Evolutionary conservation across 2,888 invertebrate genomes (phyloP).

Genomic region (Sphecodes monilicornis): DNA sequence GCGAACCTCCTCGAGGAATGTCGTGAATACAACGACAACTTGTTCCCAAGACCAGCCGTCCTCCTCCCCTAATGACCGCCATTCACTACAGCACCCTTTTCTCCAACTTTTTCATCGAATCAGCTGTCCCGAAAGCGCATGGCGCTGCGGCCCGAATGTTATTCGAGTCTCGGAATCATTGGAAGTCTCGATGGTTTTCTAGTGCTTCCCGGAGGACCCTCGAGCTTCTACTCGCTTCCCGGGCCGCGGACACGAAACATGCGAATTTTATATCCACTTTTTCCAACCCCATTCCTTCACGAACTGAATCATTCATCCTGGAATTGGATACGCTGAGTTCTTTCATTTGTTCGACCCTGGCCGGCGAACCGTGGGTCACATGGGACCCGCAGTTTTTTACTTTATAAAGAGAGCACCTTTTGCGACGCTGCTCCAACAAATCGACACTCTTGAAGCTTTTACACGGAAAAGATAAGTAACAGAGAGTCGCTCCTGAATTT

Average conservation of each 20-base stretch:
- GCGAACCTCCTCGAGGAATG: conserved; percentile 25
- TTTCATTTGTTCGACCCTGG: not conserved
- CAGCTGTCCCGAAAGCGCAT: conserved; percentile 9
- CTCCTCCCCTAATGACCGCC: conserved; percentile 24
- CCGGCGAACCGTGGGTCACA: not conserved
- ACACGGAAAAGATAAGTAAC: not conserved
- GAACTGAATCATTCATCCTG: not conserved
- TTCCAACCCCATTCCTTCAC: not conserved
- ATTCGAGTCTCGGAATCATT: conserved; percentile 31
- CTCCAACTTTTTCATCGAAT: conserved; percentile 19
- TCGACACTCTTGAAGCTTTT: not conserved
- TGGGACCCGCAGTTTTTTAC: not conserved
- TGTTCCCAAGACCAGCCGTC: not conserved
- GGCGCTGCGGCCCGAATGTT: not conserved
- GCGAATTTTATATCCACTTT: conserved; percentile 10
- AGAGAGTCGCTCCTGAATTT: too few species aligned
- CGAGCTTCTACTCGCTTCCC: not conserved
- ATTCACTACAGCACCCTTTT: conserved; percentile 17
- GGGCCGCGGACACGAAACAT: not conserved
- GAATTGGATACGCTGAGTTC: not conserved
- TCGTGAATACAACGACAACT: not conserved
- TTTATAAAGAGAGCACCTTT: not conserved
- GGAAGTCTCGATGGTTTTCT: conserved; percentile 1
- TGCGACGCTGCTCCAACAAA: too few species aligned
- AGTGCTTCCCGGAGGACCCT: conserved; percentile 10